These are phyloP conservation scores for Campoplex capitator DNA, from an alignment of 2,888 invertebrate species.

Conservation along the genomic window DNA sequence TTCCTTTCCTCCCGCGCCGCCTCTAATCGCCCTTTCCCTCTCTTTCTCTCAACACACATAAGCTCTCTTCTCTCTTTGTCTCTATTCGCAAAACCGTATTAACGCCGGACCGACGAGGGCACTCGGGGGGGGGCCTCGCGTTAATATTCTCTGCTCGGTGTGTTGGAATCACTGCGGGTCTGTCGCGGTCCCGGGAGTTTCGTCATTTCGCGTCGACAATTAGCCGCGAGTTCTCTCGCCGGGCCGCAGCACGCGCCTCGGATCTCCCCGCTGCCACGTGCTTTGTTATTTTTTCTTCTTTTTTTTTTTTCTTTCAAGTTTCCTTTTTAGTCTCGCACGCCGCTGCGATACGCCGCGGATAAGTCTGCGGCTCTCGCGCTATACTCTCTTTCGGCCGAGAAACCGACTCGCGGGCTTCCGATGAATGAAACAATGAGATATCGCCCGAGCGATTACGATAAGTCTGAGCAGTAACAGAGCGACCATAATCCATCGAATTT, in stretches of 20 bases:
- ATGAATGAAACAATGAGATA: slow-evolving; percentile 79
- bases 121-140: background rate
- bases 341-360: background rate
- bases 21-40: background rate
- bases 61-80: background rate
- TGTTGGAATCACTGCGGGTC: slow-evolving; percentile 64
- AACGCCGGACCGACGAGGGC: background rate
- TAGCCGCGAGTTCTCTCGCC: slow-evolving; percentile 74
- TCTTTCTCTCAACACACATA: background rate
- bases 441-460: slow-evolving; percentile 68
- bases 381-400: no score
- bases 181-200: slow-evolving; percentile 71
- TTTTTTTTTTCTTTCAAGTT: slow-evolving; percentile 26
- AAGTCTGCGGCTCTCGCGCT: background rate
- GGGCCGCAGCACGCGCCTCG: slow-evolving; percentile 81
- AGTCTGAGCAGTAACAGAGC: background rate
- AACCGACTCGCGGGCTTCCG: slow-evolving; percentile 41
- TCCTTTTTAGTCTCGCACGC: background rate
- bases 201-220: slow-evolving; percentile 79
- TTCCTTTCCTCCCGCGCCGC: slow-evolving; percentile 22
- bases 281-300: background rate
- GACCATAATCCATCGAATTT: slow-evolving; percentile 2
- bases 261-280: slow-evolving; percentile 56
- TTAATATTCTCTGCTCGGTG: slow-evolving; percentile 26
- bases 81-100: slow-evolving; percentile 27